Evolutionary conservation across 2,797 vertebrate species (phyloP).

Genomic region (Micropoecilia bifurca): DNA sequence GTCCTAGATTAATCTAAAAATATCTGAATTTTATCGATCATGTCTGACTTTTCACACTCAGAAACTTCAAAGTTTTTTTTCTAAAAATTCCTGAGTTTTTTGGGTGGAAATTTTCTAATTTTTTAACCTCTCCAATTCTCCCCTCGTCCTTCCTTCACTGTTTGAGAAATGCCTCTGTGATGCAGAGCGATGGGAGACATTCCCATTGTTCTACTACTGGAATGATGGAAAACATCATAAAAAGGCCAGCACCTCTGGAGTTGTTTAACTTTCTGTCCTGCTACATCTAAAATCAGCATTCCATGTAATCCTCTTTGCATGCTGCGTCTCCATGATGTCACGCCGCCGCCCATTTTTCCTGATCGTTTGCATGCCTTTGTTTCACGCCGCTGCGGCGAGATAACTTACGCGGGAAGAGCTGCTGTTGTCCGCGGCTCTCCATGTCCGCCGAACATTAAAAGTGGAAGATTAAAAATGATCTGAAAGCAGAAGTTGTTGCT

Average conservation of each 20-base stretch:
- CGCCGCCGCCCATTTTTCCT: background rate
- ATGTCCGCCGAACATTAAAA: background rate
- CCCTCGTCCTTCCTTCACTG: background rate
- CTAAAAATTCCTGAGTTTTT: no score
- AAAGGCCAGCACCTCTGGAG: background rate
- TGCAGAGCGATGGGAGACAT: background rate
- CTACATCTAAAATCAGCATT: background rate
- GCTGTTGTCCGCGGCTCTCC: background rate
- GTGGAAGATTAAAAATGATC: background rate
- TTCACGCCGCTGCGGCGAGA: background rate
- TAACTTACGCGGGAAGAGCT: background rate
- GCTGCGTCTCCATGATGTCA: conserved; percentile 11
- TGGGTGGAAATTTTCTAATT: no score
- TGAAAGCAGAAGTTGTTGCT: background rate
- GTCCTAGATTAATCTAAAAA: no score
- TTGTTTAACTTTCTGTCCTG: background rate
- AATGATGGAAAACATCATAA: background rate
- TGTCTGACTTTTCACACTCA: no score
- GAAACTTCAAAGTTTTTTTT: no score
- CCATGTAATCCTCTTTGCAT: conserved; percentile 1
- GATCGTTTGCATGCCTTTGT: conserved; percentile 19
- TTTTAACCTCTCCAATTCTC: no score
- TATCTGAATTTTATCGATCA: no score
- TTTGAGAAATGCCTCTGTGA: background rate
- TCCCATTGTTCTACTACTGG: background rate